Base-by-base conservation (phyloP, 2,113 vertebrate genomes). In the Psettodes erumei region DNA sequence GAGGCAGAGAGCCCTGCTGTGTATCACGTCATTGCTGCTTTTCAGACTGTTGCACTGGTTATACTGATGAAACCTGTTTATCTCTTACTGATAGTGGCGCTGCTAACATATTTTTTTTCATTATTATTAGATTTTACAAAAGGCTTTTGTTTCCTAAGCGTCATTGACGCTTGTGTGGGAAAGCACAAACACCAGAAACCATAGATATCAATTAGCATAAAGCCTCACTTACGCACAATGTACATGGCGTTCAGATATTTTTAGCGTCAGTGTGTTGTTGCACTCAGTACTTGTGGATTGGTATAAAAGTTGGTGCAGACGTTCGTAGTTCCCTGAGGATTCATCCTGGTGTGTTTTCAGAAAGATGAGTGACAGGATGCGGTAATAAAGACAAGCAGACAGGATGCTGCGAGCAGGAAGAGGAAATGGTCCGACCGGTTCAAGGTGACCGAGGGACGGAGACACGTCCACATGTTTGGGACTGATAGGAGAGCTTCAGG, bases 321-420 rank as follows among this genome's bases (percentile, higher is more conserved):
- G n/a, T n/a, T n/a, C n/a, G n/a, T n/a, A n/a, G n/a, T n/a, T n/a
- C n/a, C n/a, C n/a, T n/a, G n/a, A n/a, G n/a, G n/a, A n/a, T n/a
- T n/a, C n/a, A n/a, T n/a, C n/a, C n/a, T 23, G 28, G 23, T 63
- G 40, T 51, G 42, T 75, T 35, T 16, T n/a, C 35, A 43, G 42
- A 50, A 21, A 23, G 18, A 33, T 83, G 86, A 90, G 64, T 67
- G 71, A 76, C 70, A 53, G 58, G 59, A 33, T 55, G 77, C 1
- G 38, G 23, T 69, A 25, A 78, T 70, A 88, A 78, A 84, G 73
- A 72, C 56, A 42, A 37, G 50, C 63, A 70, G 68, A 65, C 74
- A 85, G 84, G 86, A 83, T 35, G 76, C n/a, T 58, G 54, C 64
- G 25, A 13, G 23, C 82, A 83, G 86, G 84, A 88, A 86, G 37